phyloP scores from a whole-genome alignment of 2,113 vertebrate genomes.

The Centrocercus urophasianus region DNA sequence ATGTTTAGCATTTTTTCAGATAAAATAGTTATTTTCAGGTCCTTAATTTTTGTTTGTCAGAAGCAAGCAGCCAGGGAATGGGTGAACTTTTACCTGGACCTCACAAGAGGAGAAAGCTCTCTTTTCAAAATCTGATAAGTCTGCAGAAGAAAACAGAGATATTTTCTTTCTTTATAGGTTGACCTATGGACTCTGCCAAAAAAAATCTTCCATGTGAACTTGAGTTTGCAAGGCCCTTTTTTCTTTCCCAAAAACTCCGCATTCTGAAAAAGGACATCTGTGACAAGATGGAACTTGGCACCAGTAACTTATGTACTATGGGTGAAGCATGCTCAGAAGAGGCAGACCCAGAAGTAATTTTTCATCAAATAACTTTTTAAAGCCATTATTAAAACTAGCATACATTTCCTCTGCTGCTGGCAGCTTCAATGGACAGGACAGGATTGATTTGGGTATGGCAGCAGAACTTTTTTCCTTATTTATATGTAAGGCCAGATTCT shows the following conservation, averaged over 20 bases:
- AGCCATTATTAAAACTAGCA: conserved; percentile 37
- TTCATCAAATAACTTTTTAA: conserved; percentile 47
- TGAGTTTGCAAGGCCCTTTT: conserved; percentile 70
- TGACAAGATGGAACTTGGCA: conserved; percentile 62
- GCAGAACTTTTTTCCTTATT: not conserved
- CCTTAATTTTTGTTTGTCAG: conserved; percentile 80
- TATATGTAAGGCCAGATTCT: conserved; percentile 5
- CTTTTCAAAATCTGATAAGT: conserved; percentile 73
- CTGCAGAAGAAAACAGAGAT: conserved; percentile 73
- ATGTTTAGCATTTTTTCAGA: conserved; percentile 80
- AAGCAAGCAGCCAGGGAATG: conserved; percentile 65
- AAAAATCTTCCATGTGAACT: conserved; percentile 69
- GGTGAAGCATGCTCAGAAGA: conserved; percentile 38
- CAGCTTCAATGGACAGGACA: not conserved
- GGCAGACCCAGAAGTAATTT: conserved; percentile 36
- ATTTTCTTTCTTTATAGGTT: conserved; percentile 75
- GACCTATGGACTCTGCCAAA: conserved; percentile 62
- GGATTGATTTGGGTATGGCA: conserved; percentile 9
- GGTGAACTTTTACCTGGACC: conserved; percentile 84
- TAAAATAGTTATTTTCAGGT: conserved; percentile 80
- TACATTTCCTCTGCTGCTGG: conserved; percentile 14
- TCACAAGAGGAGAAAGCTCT: conserved; percentile 81
- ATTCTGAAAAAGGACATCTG: conserved; percentile 73
- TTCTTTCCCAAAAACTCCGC: conserved; percentile 52
- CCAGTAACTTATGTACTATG: not conserved